Percentiles rank a stretch among this genome's conserved stretches.
These are phyloP conservation scores for Tachycineta bicolor DNA, from an alignment of 2,113 vertebrate genomes.

Conservation along the genomic window DNA sequence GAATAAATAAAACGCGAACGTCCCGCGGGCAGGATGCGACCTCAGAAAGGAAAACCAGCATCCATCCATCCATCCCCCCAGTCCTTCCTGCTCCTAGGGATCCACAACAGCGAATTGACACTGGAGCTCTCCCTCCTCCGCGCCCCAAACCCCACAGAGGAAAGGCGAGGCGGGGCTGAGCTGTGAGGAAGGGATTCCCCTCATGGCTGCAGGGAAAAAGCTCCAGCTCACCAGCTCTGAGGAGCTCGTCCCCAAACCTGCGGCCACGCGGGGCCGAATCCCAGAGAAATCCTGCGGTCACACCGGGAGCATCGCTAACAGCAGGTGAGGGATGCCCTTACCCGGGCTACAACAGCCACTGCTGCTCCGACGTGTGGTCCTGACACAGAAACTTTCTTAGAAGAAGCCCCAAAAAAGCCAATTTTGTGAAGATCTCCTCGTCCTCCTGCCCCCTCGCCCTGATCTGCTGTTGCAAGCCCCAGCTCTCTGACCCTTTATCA, in stretches of 20 bases:
- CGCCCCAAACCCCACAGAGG: accelerated
- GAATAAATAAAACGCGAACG: conserved; percentile 74
- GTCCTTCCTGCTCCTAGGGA: accelerated
- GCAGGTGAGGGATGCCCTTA: accelerated
- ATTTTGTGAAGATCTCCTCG: neutral
- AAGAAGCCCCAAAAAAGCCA: neutral
- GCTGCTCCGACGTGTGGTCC: accelerated
- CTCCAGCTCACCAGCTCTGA: accelerated
- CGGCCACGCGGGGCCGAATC: accelerated
- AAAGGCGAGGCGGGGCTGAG: neutral
- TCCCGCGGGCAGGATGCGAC: neutral
- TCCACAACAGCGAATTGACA: accelerated
- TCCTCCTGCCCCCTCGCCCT: neutral
- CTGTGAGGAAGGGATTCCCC: neutral
- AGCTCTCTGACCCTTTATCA: neutral
- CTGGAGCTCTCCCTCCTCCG: neutral
- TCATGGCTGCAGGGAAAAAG: neutral
- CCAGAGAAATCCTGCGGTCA: accelerated
- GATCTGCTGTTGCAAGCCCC: neutral
- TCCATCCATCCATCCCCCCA: neutral
- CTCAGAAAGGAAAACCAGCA: neutral
- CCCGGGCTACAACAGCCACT: accelerated
- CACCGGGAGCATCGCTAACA: accelerated
- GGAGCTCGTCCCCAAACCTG: neutral
- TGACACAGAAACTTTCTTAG: neutral